Evolutionary conservation across 2,113 vertebrate species (phyloP).

Genomic region (Platanista minor): DNA sequence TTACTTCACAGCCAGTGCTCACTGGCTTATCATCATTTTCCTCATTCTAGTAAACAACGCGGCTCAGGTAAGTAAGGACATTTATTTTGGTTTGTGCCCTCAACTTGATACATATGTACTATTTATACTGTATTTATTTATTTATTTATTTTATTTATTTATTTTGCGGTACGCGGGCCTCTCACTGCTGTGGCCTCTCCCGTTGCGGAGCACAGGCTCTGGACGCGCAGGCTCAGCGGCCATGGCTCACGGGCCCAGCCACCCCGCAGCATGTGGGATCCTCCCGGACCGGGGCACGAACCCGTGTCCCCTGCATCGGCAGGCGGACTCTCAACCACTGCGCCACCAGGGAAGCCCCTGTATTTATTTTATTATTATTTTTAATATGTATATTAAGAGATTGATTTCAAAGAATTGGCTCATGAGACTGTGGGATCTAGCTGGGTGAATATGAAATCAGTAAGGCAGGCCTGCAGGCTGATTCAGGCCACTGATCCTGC

Average conservation of each 20-base stretch:
- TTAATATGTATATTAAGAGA: neutral
- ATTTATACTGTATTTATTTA: neutral
- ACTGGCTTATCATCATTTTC: slow-evolving; percentile 78
- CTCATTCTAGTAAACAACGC: slow-evolving; percentile 84
- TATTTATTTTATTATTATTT: neutral
- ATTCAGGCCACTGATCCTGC: neutral
- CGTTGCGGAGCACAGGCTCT: no score
- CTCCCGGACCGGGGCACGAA: no score
- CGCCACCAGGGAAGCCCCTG: no score
- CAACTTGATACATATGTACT: fast-evolving
- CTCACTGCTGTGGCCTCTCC: no score
- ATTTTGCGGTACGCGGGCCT: no score
- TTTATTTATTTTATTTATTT: no score
- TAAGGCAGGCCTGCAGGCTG: neutral
- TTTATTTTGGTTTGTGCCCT: neutral
- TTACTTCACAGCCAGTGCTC: slow-evolving; percentile 89
- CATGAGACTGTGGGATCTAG: neutral
- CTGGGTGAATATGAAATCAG: neutral
- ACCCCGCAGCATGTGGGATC: no score
- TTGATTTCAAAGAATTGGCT: neutral
- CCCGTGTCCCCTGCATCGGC: no score
- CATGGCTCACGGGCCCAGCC: no score
- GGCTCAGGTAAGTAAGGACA: slow-evolving; percentile 83
- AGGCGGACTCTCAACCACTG: no score
- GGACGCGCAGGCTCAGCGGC: no score